phyloP scores from a whole-genome alignment of 1,140 invertebrate species.

The Rhagoletis pomonella region DNA sequence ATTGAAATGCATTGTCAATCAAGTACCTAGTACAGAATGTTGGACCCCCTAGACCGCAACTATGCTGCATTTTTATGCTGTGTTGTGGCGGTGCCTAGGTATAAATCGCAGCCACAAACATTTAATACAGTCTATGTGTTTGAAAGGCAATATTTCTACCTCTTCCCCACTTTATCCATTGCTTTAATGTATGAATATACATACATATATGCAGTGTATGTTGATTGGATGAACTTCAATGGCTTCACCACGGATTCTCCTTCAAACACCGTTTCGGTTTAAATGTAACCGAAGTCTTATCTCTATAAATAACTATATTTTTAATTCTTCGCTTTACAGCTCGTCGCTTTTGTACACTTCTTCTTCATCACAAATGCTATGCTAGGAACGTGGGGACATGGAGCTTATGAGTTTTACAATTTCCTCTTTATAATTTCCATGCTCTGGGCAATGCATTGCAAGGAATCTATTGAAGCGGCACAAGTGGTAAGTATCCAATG shows the following conservation, averaged over 20 bases:
- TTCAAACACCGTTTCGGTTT: conserved; percentile 48
- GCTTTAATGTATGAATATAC: conserved; percentile 19
- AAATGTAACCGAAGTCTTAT: conserved; percentile 40
- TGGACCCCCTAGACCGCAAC: conserved; percentile 4
- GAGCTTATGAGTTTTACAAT: conserved; percentile 72
- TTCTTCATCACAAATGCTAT: conserved; percentile 72
- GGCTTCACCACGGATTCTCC: conserved; percentile 10
- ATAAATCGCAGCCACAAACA: conserved; percentile 32
- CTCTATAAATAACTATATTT: conserved; percentile 30
- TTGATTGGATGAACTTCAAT: conserved; percentile 3
- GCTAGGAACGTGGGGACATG: conserved; percentile 69
- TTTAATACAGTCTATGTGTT: conserved; percentile 40
- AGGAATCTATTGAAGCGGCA: conserved; percentile 71
- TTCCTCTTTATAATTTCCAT: conserved; percentile 71
- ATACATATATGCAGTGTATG: too few species aligned
- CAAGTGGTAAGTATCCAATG: conserved; percentile 66
- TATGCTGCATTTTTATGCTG: background rate
- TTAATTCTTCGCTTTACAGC: conserved; percentile 58
- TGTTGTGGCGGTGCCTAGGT: background rate
- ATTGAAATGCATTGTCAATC: conserved; percentile 2
- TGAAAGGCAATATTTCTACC: conserved; percentile 14
- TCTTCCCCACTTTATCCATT: background rate
- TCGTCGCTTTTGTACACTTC: conserved; percentile 73
- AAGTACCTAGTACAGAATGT: background rate
- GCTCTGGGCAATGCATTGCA: conserved; percentile 72